phyloP scores from a whole-genome alignment of 2,113 vertebrate genomes.

The Macquaria australasica region DNA sequence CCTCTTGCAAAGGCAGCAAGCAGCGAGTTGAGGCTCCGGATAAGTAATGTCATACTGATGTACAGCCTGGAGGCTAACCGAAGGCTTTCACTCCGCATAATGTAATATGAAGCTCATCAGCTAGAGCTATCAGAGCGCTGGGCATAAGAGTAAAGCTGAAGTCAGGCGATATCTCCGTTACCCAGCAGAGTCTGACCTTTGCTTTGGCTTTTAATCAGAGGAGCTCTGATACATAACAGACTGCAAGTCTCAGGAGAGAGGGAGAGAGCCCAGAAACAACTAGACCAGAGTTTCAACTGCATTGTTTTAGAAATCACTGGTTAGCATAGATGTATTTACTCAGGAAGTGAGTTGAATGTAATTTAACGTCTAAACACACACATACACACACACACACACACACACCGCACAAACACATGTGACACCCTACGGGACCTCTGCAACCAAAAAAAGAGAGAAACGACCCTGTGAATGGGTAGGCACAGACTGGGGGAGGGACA shows the following conservation, averaged over 20 bases:
- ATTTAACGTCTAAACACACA: constrained; percentile 40
- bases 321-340: constrained; percentile 65
- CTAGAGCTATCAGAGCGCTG: constrained; percentile 45
- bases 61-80: constrained; percentile 37
- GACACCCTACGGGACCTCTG: constrained; percentile 22
- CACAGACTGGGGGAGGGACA: constrained; percentile 44
- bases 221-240: constrained; percentile 67
- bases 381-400: neutral
- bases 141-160: constrained; percentile 49
- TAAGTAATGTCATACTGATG: constrained; percentile 48
- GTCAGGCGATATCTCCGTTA: constrained; percentile 60
- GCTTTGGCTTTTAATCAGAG: constrained; percentile 77
- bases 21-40: constrained; percentile 24
- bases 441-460: constrained; percentile 13
- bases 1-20: constrained; percentile 18
- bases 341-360: constrained; percentile 51
- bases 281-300: constrained; percentile 19
- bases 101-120: constrained; percentile 68
- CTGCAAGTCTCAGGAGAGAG: constrained; percentile 59
- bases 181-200: constrained; percentile 74
- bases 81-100: constrained; percentile 36
- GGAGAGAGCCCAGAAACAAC: constrained; percentile 56
- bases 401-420: constrained; percentile 17
- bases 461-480: constrained; percentile 51
- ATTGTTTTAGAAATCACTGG: constrained; percentile 59